Evolutionary conservation across 2,888 invertebrate species (phyloP), one percentile per base, ranked within the genome.

Genomic region (Tenthredo notha): DNA sequence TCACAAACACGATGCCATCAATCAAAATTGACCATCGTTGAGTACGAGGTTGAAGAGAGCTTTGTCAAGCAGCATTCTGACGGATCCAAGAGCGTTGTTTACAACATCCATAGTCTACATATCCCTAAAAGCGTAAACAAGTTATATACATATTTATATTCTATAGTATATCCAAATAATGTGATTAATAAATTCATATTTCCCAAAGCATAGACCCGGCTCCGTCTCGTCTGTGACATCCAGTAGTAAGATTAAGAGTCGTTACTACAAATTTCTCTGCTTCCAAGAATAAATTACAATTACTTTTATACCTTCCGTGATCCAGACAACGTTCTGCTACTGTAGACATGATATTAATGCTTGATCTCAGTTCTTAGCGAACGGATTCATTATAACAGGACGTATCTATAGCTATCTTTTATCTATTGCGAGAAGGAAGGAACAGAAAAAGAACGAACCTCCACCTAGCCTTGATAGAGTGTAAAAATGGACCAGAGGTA

Each of bases 21-120:
- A 83, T 83, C 83, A 83, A 47, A 83, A 83, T 83, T 83, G 83
- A 83, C 83, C 67, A 50, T 61, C 83, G 70, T 47, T 21, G 50
- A 67, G 83, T 47, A 47, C 18, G 50, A 15, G 83, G 21, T 37
- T 33, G 50, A 70, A 67, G 67, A 83, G 83, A 50, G 2, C 83
- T 67, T 70, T 83, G 83, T 83, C 83, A 67, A 65, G 15, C 67
- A 9, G 67, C 43, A 70, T 37, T 67, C 67, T 70, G 83, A 83
- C 40, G 67, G 47, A 65, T 33, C 58, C 40, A 61, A 80, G 80
- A 40, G 61, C 80, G 37, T 80, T 80, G 80, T 80, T 80, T 80
- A 80, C 80, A 78, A 37, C 78, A 58, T 12, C 7, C 50, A n/a
- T 12, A 54, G 54, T 67, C 29, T 29, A 50, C 50, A 33, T 77